These are phyloP conservation scores for Apotomis capreana DNA, from an alignment of 2,888 invertebrate species.

Conservation along the genomic window DNA sequence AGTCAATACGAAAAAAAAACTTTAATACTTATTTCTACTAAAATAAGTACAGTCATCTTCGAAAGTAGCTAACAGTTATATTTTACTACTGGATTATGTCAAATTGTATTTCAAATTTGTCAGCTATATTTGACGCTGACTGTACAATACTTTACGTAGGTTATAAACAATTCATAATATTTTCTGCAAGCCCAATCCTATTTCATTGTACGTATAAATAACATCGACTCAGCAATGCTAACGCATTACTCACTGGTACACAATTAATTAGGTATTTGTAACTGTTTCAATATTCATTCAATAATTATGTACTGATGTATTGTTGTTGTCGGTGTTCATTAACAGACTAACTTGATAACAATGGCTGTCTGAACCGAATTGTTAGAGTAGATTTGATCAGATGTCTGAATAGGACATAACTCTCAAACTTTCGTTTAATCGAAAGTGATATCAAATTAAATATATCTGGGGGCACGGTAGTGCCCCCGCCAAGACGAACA, in stretches of 20 bases:
- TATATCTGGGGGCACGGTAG: too few species aligned
- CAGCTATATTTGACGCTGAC: too few species aligned
- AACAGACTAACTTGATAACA: constrained; percentile 17
- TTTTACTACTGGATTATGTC: too few species aligned
- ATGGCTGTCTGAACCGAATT: neutral
- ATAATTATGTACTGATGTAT: constrained; percentile 16
- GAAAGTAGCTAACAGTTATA: too few species aligned
- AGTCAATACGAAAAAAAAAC: too few species aligned
- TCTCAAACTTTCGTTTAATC: neutral
- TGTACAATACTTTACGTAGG: too few species aligned
- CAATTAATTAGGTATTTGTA: constrained; percentile 30
- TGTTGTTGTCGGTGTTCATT: constrained; percentile 14
- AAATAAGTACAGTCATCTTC: too few species aligned
- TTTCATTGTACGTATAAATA: neutral
- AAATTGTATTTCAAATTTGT: too few species aligned
- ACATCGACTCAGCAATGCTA: neutral
- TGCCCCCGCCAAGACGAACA: too few species aligned
- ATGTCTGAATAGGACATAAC: neutral
- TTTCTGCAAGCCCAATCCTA: neutral
- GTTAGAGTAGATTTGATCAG: neutral
- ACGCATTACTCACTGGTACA: constrained; percentile 19
- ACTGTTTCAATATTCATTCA: constrained; percentile 24
- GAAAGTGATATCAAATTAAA: neutral
- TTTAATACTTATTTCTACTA: too few species aligned
- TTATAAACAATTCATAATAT: neutral